A percentile compares a stretch with the other conserved stretches of the same genome.
Evolutionary conservation across 2,113 vertebrate genomes (phyloP).

Genomic region (Danionella cerebrum): DNA sequence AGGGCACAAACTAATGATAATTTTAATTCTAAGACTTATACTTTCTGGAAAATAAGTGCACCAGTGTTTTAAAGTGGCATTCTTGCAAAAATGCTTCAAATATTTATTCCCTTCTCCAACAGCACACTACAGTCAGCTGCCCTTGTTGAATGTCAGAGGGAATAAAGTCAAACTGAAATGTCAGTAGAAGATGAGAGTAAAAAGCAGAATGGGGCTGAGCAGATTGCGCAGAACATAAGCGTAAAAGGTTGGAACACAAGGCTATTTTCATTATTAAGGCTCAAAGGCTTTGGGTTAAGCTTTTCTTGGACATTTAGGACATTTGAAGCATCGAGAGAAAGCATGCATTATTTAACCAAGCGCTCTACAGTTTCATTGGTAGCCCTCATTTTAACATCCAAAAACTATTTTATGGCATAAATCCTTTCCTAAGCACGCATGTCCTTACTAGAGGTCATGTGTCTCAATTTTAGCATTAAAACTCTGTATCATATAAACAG

Average conservation of each 20-base stretch:
- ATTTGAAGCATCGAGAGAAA: neutral
- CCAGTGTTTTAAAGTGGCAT: slow-evolving; percentile 12
- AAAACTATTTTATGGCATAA: too few species aligned
- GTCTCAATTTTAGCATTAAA: too few species aligned
- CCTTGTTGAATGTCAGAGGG: slow-evolving; percentile 57
- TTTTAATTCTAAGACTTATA: neutral
- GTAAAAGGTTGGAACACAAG: slow-evolving; percentile 4
- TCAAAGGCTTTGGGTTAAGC: neutral
- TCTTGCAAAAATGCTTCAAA: neutral
- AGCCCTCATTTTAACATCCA: too few species aligned
- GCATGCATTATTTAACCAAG: neutral
- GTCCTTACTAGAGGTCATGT: too few species aligned
- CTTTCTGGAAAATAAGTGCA: too few species aligned
- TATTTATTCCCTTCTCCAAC: neutral
- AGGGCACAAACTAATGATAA: neutral
- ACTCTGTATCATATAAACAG: too few species aligned
- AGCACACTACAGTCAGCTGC: slow-evolving; percentile 39
- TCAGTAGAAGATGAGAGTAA: slow-evolving; percentile 44
- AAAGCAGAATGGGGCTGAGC: slow-evolving; percentile 11
- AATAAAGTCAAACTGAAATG: slow-evolving; percentile 59
- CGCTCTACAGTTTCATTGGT: too few species aligned
- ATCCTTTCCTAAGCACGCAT: too few species aligned
- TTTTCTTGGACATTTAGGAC: neutral
- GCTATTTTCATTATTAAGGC: neutral
- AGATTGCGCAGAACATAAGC: slow-evolving; percentile 29